phyloP scores from a whole-genome alignment of 2,797 vertebrate species.

The Lophius americanus region DNA sequence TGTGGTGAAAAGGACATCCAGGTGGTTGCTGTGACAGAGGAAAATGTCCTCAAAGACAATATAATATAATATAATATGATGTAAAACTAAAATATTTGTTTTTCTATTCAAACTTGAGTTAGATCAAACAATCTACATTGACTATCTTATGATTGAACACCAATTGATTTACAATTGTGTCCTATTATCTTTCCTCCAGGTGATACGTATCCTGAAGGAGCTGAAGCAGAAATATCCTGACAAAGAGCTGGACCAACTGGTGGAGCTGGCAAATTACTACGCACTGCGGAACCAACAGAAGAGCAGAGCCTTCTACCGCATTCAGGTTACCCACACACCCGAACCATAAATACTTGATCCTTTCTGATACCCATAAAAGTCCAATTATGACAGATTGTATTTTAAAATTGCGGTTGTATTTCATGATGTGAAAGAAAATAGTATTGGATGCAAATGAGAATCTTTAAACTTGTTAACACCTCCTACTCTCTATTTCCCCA shows the following conservation, averaged over 20 bases:
- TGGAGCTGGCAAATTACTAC: slow-evolving; percentile 93
- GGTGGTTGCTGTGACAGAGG: too few relatives aligned
- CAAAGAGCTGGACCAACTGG: slow-evolving; percentile 93
- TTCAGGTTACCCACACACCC: slow-evolving; percentile 70
- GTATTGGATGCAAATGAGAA: background rate
- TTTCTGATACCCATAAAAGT: background rate
- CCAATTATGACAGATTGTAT: background rate
- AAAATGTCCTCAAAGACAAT: too few relatives aligned
- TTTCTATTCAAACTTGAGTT: too few relatives aligned
- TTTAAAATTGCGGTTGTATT: background rate
- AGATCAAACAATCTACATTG: too few relatives aligned
- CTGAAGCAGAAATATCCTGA: slow-evolving; percentile 95
- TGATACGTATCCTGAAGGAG: slow-evolving; percentile 95
- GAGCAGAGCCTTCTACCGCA: slow-evolving; percentile 96
- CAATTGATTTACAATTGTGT: background rate
- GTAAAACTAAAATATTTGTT: too few relatives aligned
- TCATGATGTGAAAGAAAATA: background rate
- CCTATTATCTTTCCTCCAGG: slow-evolving; percentile 55
- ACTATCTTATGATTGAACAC: too few relatives aligned
- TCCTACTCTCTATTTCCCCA: background rate
- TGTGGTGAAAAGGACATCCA: too few relatives aligned
- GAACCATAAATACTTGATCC: background rate
- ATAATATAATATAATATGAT: too few relatives aligned
- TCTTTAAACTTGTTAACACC: background rate
- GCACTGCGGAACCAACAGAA: slow-evolving; percentile 95